Percentiles rank a stretch among this genome's conserved stretches.
phyloP scores from a whole-genome alignment of 2,797 vertebrate species.

The Psittacula echo region DNA sequence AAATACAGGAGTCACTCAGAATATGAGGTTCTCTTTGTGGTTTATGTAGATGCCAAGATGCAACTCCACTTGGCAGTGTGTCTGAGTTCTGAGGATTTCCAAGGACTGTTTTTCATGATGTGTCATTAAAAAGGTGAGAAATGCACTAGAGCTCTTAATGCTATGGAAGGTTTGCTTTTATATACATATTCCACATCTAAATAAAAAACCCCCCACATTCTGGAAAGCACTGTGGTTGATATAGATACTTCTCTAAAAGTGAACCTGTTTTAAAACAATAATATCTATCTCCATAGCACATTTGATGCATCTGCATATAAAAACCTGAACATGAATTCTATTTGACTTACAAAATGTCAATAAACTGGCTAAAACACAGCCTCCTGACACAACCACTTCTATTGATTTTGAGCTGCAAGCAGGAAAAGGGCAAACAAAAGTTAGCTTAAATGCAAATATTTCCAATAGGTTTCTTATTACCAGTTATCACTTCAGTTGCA shows the following conservation, averaged over 20 bases:
- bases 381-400: background rate
- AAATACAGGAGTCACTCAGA: background rate
- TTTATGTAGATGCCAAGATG: background rate
- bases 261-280: background rate
- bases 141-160: background rate
- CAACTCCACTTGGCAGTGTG: accelerated
- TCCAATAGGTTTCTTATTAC: background rate
- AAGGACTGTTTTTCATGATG: background rate
- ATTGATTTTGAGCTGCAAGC: background rate
- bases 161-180: background rate
- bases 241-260: background rate
- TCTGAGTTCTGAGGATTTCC: background rate
- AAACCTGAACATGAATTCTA: background rate
- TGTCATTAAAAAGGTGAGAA: background rate
- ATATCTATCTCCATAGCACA: background rate
- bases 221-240: background rate
- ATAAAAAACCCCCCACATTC: background rate
- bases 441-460: background rate
- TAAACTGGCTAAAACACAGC: background rate
- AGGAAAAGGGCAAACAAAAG: background rate
- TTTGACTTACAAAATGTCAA: background rate
- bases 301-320: background rate
- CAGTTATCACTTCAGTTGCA: background rate
- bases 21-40: background rate
- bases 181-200: background rate